Evolutionary conservation across 2,797 vertebrate species (phyloP), one percentile per base, ranked within the genome.

Genomic region (Crax fasciolata): DNA sequence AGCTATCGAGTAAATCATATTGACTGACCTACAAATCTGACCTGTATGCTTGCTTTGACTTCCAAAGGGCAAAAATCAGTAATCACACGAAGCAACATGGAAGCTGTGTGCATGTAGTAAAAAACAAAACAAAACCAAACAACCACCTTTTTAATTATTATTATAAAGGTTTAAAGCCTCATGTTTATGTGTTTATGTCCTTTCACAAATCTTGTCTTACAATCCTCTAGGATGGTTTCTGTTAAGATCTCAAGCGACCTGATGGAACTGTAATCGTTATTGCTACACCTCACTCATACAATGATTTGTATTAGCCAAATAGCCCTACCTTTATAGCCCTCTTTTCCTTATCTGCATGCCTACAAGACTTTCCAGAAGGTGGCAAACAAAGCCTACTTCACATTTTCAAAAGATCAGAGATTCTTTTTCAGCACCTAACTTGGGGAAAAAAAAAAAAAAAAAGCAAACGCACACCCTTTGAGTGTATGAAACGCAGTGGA

Each of bases 1-100:
- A 93, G 73, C 70, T 75, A 55, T 63, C 59, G 65, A 84, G 83
- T 72, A 91, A 87, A 80, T 32, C 85, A 55, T 54, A 94, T 25
- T 51, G 73, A 77, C 62, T 91, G 62, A 83, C 84, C 84, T 85
- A 95, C 68, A 89, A 89, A 90, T 76, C 49, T 90, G 94, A 90
- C 88, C 66, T 78, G 74, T 8, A 81, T 41, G 35, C 55, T 44
- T 87, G n/a, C 65, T 94, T 81, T 35, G 54, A 89, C 62, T 72
- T 88, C 44, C 57, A 43, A 93, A 76, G 48, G 59, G 28, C 2
- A 66, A 75, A 24, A 48, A 28, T 6, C 44, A 72, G 23, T 68
- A 68, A 85, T 58, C 62, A 76, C 16, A 67, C 19, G 39, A 17
- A 62, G 30, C 23, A 90, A 76, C 30, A 59, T 1, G 8, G 63